These are phyloP conservation scores for Rhabdornis inornatus DNA, from an alignment of 2,113 vertebrate species.

Conservation along the genomic window DNA sequence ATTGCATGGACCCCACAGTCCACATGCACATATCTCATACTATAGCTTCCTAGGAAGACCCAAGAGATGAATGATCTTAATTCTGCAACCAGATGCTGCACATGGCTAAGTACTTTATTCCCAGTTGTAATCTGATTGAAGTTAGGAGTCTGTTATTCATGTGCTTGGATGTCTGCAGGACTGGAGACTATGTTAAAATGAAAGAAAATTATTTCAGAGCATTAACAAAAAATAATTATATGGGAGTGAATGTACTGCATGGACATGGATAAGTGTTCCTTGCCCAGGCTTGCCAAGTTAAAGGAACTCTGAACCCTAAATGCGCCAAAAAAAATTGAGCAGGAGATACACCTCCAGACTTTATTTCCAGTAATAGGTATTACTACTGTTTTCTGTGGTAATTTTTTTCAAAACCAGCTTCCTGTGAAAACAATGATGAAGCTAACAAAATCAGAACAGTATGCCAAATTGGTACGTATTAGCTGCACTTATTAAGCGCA, in stretches of 20 bases:
- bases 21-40: neutral
- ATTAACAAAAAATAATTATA: constrained; percentile 22
- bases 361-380: neutral
- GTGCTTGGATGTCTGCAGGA: neutral
- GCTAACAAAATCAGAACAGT: neutral
- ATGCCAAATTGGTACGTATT: neutral
- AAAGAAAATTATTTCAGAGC: constrained; percentile 8
- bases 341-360: neutral
- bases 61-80: neutral
- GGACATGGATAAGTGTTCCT: neutral
- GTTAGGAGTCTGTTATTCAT: constrained; percentile 15
- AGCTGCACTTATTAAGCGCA: neutral
- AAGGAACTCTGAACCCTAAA: neutral
- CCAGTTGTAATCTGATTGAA: constrained; percentile 32
- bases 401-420: neutral
- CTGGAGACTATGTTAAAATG: neutral
- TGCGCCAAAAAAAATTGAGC: neutral
- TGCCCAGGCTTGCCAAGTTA: neutral
- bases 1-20: neutral
- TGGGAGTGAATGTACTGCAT: neutral
- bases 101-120: constrained; percentile 12
- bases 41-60: neutral
- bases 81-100: constrained; percentile 9
- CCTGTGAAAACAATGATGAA: neutral
- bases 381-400: neutral